Evolutionary conservation across 2,888 invertebrate genomes (phyloP), one percentile per base, ranked within the genome.

Genomic region (Cosmopolites sordidus): DNA sequence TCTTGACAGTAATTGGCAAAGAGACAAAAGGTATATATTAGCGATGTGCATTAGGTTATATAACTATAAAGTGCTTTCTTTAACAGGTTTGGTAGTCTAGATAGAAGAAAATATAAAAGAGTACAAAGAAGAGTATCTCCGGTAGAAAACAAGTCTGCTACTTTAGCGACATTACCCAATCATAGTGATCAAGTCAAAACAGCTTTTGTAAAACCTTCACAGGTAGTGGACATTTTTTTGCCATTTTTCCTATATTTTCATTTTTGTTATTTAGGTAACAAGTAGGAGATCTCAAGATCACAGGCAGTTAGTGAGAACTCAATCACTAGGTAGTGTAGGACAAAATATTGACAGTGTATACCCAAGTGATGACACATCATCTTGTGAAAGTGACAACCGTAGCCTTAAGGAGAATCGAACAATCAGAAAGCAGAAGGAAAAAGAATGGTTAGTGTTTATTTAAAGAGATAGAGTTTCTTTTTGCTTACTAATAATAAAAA

Each of bases 321-420:
- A 82, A 56, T 81, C 81, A 1, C 65, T 82, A 16, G 81, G 81
- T 1, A 82, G 80, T 64, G 81, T 82, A 5, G 81, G 76, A 8
- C 71, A 72, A 61, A 72, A 71, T n/a, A 59, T 70, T 15, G 73
- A 74, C 48, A 71, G 69, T 46, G 69, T 71, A 5, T 73, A 73
- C 66, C 73, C 71, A 2, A 73, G 73, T 58, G 74, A 75, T 60
- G 74, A 75, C 52, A 73, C 72, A 51, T 74, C 73, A 2, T 74
- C 74, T 1, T 73, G 70, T 59, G 73, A 72, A 51, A 73, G 73
- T 62, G 74, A 75, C 58, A 69, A 66, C 56, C 66, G 69, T 18
- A 69, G 67, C 56, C 66, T 68, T 53, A 68, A 66, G 43, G 73
- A 72, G 54, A 67, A 61, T 51, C 62, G 66, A 22, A 63, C 61